These are phyloP conservation scores for Brachynemurus nebulosus DNA, from an alignment of 2,888 invertebrate genomes.

Conservation along the genomic window DNA sequence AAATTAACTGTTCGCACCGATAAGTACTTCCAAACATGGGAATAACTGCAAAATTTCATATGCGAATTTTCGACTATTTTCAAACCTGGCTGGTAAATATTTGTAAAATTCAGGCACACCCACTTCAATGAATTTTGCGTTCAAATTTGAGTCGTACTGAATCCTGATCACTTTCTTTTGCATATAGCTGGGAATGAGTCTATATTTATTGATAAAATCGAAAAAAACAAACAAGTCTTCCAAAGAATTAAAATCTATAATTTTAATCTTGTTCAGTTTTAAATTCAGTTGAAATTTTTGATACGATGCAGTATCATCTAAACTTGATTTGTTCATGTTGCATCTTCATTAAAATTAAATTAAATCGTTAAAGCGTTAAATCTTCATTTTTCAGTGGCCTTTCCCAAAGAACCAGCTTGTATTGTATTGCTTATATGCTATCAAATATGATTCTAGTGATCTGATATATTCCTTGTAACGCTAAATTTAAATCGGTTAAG, in stretches of 20 bases:
- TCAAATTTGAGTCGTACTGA: conserved; percentile 15
- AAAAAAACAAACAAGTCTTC: conserved; percentile 14
- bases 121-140: too few species aligned
- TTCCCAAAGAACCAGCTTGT: conserved; percentile 18
- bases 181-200: conserved; percentile 8
- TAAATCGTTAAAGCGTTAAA: conserved; percentile 13
- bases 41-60: conserved; percentile 14
- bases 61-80: conserved; percentile 12
- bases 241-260: conserved; percentile 15
- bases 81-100: conserved; percentile 8
- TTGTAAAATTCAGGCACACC: conserved; percentile 10
- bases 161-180: conserved; percentile 11
- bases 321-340: conserved; percentile 12
- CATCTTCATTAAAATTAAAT: too few species aligned
- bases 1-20: conserved; percentile 16
- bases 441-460: conserved; percentile 17
- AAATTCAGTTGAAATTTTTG: conserved; percentile 15
- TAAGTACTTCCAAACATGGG: conserved; percentile 17
- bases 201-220: conserved; percentile 12
- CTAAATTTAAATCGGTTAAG: conserved; percentile 12
- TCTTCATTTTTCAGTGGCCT: conserved; percentile 14
- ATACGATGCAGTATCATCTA: conserved; percentile 9
- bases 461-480: conserved; percentile 15
- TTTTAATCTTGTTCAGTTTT: conserved; percentile 18
- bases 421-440: conserved; percentile 17